These are phyloP conservation scores for Cuniculus paca DNA, from an alignment of 2,797 vertebrate genomes.

Conservation along the genomic window DNA sequence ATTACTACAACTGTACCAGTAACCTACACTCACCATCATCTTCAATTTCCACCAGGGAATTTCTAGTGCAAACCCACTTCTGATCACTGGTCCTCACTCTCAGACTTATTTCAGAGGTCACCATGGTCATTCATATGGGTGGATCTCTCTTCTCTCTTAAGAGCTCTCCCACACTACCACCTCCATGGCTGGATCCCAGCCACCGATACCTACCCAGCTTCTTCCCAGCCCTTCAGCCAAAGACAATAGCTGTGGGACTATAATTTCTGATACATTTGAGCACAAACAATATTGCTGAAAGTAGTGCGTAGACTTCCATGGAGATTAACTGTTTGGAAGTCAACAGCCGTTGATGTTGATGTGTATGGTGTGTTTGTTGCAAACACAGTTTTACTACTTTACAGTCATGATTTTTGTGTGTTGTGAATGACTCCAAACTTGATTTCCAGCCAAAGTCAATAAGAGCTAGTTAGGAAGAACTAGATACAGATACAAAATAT, in stretches of 20 bases:
- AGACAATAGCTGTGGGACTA: neutral
- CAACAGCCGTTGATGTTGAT: neutral
- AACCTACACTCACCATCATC: neutral
- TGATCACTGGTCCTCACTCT: neutral
- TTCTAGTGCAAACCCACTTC: neutral
- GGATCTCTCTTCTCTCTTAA: neutral
- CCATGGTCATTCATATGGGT: neutral
- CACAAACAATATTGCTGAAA: neutral
- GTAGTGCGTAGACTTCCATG: neutral
- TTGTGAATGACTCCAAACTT: constrained; percentile 4
- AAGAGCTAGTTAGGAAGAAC: constrained; percentile 25
- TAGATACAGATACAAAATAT: neutral
- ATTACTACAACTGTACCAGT: neutral
- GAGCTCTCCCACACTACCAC: neutral
- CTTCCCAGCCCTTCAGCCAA: neutral
- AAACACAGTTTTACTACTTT: neutral
- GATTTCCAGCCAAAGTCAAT: neutral
- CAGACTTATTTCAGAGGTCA: neutral
- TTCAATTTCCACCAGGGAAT: neutral
- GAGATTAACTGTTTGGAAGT: neutral
- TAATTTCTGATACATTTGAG: neutral
- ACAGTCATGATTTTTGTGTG: neutral
- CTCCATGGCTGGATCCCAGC: neutral
- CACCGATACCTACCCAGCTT: neutral
- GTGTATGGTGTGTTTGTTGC: neutral